These are phyloP conservation scores for Drosophila acutilabella DNA, from an alignment of 2,888 invertebrate species.

Conservation along the genomic window DNA sequence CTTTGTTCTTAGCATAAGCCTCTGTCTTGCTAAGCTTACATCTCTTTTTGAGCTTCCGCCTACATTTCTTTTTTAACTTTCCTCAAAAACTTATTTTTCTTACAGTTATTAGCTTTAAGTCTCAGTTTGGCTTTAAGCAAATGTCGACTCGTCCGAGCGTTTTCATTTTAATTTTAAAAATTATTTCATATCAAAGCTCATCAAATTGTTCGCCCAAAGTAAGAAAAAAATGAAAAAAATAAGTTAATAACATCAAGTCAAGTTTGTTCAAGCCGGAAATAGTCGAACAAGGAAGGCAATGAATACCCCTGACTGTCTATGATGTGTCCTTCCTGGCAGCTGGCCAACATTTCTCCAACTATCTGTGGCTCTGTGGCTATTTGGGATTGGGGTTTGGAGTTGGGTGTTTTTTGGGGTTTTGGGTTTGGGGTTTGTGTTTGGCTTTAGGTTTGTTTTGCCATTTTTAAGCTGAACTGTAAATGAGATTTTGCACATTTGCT, in stretches of 20 bases:
- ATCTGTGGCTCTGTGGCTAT: constrained; percentile 53
- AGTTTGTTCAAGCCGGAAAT: constrained; percentile 54
- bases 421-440: constrained; percentile 12
- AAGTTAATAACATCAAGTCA: constrained; percentile 67
- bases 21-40: constrained; percentile 5
- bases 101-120: constrained; percentile 10
- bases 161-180: constrained; percentile 55
- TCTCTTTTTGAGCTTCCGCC: constrained; percentile 9
- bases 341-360: constrained; percentile 65
- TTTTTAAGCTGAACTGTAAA: constrained; percentile 66
- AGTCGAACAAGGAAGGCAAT: constrained; percentile 27
- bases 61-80: not conserved
- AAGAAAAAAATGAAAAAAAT: constrained; percentile 1
- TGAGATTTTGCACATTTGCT: constrained; percentile 62
- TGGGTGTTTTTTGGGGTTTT: constrained; percentile 2
- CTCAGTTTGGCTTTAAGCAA: constrained; percentile 6
- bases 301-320: constrained; percentile 31
- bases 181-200: constrained; percentile 55
- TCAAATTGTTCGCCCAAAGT: constrained; percentile 37
- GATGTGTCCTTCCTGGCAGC: constrained; percentile 46
- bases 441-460: constrained; percentile 40
- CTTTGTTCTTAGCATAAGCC: constrained; percentile 3
- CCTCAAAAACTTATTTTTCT: not conserved
- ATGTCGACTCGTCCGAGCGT: constrained; percentile 1
- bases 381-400: constrained; percentile 14